phyloP scores from a whole-genome alignment of 2,888 invertebrate species.

The Clepsis dumicolana region DNA sequence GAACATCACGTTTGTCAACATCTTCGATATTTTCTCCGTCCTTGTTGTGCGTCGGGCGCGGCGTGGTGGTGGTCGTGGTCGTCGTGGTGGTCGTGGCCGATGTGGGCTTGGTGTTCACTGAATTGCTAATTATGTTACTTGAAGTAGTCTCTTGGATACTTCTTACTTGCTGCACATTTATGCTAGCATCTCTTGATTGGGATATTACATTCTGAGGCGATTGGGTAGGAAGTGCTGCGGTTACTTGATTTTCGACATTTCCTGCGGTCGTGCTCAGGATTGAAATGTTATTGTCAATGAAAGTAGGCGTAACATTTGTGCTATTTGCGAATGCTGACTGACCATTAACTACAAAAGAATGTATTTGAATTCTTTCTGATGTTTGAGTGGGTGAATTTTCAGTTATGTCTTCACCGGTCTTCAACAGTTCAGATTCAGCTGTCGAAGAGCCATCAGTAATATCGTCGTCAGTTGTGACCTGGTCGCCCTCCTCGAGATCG shows the following conservation, averaged over 20 bases:
- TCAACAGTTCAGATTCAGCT: constrained; percentile 71
- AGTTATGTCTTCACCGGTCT: constrained; percentile 69
- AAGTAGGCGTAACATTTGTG: constrained; percentile 65
- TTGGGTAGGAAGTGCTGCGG: constrained; percentile 71
- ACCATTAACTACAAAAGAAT: constrained; percentile 85
- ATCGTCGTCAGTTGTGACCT: constrained; percentile 77
- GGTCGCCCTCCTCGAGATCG: constrained; percentile 89
- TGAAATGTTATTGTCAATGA: constrained; percentile 74
- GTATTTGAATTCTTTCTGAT: constrained; percentile 80
- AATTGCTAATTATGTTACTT: constrained; percentile 52
- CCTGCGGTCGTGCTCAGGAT: constrained; percentile 77
- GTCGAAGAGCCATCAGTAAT: constrained; percentile 60
- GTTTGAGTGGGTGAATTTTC: constrained; percentile 57
- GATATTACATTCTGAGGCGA: constrained; percentile 76
- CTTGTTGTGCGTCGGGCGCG: constrained; percentile 89
- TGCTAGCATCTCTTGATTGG: constrained; percentile 69
- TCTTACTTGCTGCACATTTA: constrained; percentile 73
- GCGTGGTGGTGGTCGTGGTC: constrained; percentile 86
- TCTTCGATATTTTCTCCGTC: constrained; percentile 89
- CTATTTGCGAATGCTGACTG: constrained; percentile 74
- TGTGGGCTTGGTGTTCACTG: constrained; percentile 50
- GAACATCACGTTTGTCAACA: constrained; percentile 89
- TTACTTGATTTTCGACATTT: constrained; percentile 79
- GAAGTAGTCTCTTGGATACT: constrained; percentile 66
- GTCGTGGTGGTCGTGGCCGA: constrained; percentile 74